A percentile compares a stretch with the other conserved stretches of the same genome.
phyloP scores from a whole-genome alignment of 2,888 invertebrate genomes.

The Lagria hirta region DNA sequence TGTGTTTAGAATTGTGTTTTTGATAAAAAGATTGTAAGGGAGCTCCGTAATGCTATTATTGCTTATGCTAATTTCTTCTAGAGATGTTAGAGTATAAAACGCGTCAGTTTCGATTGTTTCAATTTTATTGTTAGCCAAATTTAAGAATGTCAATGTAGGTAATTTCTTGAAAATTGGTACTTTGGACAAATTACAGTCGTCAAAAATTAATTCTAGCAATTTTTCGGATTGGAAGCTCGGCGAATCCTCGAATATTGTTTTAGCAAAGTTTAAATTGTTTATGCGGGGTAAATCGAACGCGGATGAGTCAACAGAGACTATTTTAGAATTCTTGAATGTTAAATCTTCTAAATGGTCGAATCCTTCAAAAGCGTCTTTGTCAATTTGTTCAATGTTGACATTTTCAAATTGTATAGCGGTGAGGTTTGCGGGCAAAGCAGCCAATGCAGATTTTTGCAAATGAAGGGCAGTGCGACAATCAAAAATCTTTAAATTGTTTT shows the following conservation, averaged over 20 bases:
- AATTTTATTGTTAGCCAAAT: constrained; percentile 68
- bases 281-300: constrained; percentile 63
- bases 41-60: constrained; percentile 67
- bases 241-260: constrained; percentile 34
- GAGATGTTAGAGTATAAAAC: constrained; percentile 64
- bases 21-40: constrained; percentile 65
- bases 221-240: constrained; percentile 38
- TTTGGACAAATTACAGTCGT: constrained; percentile 67
- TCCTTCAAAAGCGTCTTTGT: constrained; percentile 69
- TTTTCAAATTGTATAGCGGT: constrained; percentile 37
- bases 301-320: constrained; percentile 68
- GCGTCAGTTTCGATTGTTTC: constrained; percentile 61
- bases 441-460: constrained; percentile 36
- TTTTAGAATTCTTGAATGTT: constrained; percentile 68
- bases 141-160: constrained; percentile 61
- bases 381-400: constrained; percentile 63
- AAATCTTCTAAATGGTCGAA: constrained; percentile 68
- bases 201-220: constrained; percentile 68
- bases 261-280: constrained; percentile 59
- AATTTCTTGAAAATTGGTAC: constrained; percentile 57
- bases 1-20: constrained; percentile 66
- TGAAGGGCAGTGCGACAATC: constrained; percentile 37
- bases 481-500: too few relatives aligned
- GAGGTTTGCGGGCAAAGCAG: constrained; percentile 30
- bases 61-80: constrained; percentile 73